Percentiles rank a stretch among this genome's conserved stretches.
These are phyloP conservation scores for Drepanosiphum platanoidis DNA, from an alignment of 2,888 invertebrate species.

Conservation along the genomic window DNA sequence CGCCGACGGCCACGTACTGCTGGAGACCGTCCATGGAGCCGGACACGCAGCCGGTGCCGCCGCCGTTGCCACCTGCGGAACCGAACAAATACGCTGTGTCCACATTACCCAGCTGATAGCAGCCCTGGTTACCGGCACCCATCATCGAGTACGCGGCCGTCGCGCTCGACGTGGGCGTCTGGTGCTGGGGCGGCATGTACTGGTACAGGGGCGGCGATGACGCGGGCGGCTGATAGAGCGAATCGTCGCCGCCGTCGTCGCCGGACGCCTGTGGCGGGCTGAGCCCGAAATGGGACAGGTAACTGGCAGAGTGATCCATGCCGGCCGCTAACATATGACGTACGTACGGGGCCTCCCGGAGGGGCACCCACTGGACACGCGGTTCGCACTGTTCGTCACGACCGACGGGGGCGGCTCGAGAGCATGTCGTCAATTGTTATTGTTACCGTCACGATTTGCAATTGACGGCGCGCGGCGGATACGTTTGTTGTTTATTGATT, in stretches of 20 bases:
- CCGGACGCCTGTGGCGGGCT: constrained; percentile 60
- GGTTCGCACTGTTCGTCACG: constrained; percentile 55
- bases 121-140: constrained; percentile 41
- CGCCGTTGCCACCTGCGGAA: constrained; percentile 68
- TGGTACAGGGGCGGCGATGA: constrained; percentile 55
- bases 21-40: constrained; percentile 63
- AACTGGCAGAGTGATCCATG: constrained; percentile 60
- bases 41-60: constrained; percentile 66
- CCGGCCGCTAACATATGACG: constrained; percentile 61
- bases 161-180: constrained; percentile 57
- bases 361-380: constrained; percentile 51
- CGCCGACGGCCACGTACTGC: constrained; percentile 65
- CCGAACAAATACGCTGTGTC: constrained; percentile 74
- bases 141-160: constrained; percentile 58
- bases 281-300: constrained; percentile 58
- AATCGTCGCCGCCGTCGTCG: constrained; percentile 58
- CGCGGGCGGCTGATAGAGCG: constrained; percentile 55
- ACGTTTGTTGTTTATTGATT: background rate
- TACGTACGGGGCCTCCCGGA: constrained; percentile 55
- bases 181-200: constrained; percentile 56
- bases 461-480: background rate
- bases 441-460: background rate
- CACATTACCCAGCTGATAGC: constrained; percentile 63
- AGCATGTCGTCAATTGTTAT: constrained; percentile 35
- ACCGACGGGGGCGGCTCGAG: constrained; percentile 38